phyloP scores from a whole-genome alignment of 2,888 invertebrate genomes.

The Aquatica leii region DNA sequence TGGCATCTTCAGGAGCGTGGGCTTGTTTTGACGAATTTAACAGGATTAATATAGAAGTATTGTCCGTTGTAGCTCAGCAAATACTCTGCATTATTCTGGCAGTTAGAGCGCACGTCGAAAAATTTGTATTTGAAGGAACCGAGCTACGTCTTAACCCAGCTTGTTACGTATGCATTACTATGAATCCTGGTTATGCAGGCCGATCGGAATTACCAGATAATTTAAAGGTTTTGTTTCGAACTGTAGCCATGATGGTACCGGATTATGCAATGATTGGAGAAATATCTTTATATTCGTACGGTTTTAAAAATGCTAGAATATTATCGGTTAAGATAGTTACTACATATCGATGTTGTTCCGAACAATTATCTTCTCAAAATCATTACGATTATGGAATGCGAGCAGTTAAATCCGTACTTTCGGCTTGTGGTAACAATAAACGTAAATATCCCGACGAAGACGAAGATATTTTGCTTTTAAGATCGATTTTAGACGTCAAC shows the following conservation, averaged over 20 bases:
- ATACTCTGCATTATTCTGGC: slow-evolving; percentile 82
- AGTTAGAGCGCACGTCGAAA: slow-evolving; percentile 70
- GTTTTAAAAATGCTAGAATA: slow-evolving; percentile 77
- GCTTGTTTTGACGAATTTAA: slow-evolving; percentile 91
- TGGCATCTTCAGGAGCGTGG: slow-evolving; percentile 87
- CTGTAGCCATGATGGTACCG: slow-evolving; percentile 92
- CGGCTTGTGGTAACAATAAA: slow-evolving; percentile 84
- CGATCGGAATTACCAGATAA: slow-evolving; percentile 86
- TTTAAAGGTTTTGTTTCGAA: slow-evolving; percentile 83
- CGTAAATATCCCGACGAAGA: slow-evolving; percentile 77
- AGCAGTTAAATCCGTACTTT: slow-evolving; percentile 86
- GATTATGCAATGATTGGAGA: slow-evolving; percentile 89
- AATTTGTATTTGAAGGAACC: slow-evolving; percentile 80
- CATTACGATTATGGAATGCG: slow-evolving; percentile 92
- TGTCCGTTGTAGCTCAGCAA: slow-evolving; percentile 88
- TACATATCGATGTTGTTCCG: slow-evolving; percentile 82
- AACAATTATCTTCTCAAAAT: slow-evolving; percentile 83
- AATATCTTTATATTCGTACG: slow-evolving; percentile 84
- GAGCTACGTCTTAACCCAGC: slow-evolving; percentile 75
- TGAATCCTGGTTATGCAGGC: slow-evolving; percentile 84
- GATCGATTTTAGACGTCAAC: slow-evolving; percentile 91
- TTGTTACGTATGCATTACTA: slow-evolving; percentile 83
- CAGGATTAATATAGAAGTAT: slow-evolving; percentile 82
- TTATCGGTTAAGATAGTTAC: slow-evolving; percentile 85
- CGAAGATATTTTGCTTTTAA: slow-evolving; percentile 80